These are phyloP conservation scores for Rhizomys pruinosus DNA, from an alignment of 2,113 vertebrate genomes.

Conservation along the genomic window DNA sequence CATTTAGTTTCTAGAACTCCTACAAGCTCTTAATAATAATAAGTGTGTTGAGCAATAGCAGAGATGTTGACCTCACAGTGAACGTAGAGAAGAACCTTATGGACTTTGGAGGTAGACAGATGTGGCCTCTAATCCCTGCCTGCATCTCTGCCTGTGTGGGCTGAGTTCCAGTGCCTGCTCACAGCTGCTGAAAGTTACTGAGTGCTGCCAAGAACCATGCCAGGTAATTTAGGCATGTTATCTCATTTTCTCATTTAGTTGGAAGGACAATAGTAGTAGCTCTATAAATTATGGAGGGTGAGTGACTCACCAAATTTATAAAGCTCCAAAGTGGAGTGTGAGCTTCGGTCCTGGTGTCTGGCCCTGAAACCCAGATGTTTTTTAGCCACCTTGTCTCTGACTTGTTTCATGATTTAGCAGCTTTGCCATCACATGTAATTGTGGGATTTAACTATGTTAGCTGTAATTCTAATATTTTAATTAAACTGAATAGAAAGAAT, in stretches of 20 bases:
- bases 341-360: neutral
- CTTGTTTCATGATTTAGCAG: conserved; percentile 51
- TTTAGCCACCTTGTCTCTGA: neutral
- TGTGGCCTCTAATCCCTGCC: neutral
- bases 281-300: neutral
- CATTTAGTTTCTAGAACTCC: conserved; percentile 53
- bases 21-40: conserved; percentile 43
- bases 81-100: neutral
- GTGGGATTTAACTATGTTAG: neutral
- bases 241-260: neutral
- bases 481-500: neutral
- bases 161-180: neutral
- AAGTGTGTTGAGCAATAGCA: conserved; percentile 36
- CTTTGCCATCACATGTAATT: neutral
- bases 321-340: neutral
- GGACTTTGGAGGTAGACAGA: neutral
- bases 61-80: conserved; percentile 39
- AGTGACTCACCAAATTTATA: neutral
- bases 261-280: neutral
- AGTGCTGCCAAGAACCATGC: rapidly evolving
- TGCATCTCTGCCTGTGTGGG: neutral
- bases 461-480: conserved; percentile 15
- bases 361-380: neutral
- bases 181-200: neutral
- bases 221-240: neutral